These are phyloP conservation scores for Hydropotes inermis DNA, from an alignment of 2,113 vertebrate genomes.

Conservation along the genomic window DNA sequence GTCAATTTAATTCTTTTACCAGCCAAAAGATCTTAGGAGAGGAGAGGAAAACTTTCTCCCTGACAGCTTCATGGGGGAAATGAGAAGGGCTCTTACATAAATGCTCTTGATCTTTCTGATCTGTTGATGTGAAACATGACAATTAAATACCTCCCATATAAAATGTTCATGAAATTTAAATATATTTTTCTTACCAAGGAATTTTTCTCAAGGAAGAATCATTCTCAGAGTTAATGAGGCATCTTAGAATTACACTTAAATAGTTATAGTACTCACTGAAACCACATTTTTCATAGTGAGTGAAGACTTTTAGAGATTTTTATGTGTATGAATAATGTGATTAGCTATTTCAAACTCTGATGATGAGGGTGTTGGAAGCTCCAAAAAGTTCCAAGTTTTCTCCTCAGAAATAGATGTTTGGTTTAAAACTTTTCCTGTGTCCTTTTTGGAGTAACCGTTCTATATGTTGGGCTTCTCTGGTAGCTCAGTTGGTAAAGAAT, in stretches of 20 bases:
- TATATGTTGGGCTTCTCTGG: neutral
- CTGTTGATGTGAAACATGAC: neutral
- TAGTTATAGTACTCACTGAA: neutral
- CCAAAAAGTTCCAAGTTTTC: neutral
- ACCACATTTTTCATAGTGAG: neutral
- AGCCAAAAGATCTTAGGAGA: neutral
- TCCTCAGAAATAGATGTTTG: neutral
- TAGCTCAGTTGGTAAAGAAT: neutral
- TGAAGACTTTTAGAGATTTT: neutral
- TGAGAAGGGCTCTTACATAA: neutral
- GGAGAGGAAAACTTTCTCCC: neutral
- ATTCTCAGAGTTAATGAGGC: neutral
- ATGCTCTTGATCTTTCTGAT: neutral
- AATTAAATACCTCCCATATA: neutral
- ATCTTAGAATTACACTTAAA: neutral
- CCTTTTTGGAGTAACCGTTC: neutral
- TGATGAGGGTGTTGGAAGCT: neutral
- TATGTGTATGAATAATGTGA: neutral
- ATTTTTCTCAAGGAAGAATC: neutral
- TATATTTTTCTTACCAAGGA: neutral
- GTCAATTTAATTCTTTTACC: neutral
- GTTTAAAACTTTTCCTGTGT: neutral
- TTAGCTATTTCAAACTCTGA: neutral
- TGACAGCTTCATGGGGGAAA: neutral
- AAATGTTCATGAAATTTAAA: constrained; percentile 15